These are phyloP conservation scores for Takifugu rubripes DNA, from an alignment of 2,797 vertebrate species.

Conservation along the genomic window DNA sequence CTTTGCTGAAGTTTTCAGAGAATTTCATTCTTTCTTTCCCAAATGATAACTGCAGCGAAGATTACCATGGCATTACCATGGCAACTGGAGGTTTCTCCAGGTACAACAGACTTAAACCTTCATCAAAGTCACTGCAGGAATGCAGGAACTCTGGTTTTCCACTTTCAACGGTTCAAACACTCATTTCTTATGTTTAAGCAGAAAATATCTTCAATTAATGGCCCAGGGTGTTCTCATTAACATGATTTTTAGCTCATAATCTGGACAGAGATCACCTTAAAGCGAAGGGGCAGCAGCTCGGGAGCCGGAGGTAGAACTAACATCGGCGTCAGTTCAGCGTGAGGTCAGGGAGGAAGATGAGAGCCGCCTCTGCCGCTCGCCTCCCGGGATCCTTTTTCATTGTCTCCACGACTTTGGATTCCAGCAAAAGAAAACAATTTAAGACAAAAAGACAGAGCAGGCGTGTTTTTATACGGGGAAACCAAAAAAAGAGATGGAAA, in stretches of 20 bases:
- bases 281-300: slow-evolving; percentile 48
- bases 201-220: slow-evolving; percentile 50
- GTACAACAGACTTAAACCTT: too few species aligned
- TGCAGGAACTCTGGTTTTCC: not conserved
- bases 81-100: too few species aligned
- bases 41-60: too few species aligned
- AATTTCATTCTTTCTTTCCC: too few species aligned
- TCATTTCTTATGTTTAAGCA: slow-evolving; percentile 34
- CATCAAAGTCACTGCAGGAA: not conserved
- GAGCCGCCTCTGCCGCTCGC: slow-evolving; percentile 44
- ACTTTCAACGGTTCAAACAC: not conserved
- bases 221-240: slow-evolving; percentile 52
- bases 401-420: slow-evolving; percentile 52
- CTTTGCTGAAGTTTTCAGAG: too few species aligned
- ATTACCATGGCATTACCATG: too few species aligned
- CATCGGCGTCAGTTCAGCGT: slow-evolving; percentile 64
- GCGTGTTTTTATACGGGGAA: slow-evolving; percentile 49
- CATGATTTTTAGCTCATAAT: slow-evolving; percentile 56
- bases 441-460: slow-evolving; percentile 40
- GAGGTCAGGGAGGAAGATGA: slow-evolving; percentile 58
- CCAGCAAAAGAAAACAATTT: slow-evolving; percentile 65
- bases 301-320: slow-evolving; percentile 48
- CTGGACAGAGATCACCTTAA: slow-evolving; percentile 49
- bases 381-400: slow-evolving; percentile 52
- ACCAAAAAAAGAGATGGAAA: slow-evolving; percentile 44